phyloP scores from a whole-genome alignment of 2,113 vertebrate species.

The Eupsittula cactorum region DNA sequence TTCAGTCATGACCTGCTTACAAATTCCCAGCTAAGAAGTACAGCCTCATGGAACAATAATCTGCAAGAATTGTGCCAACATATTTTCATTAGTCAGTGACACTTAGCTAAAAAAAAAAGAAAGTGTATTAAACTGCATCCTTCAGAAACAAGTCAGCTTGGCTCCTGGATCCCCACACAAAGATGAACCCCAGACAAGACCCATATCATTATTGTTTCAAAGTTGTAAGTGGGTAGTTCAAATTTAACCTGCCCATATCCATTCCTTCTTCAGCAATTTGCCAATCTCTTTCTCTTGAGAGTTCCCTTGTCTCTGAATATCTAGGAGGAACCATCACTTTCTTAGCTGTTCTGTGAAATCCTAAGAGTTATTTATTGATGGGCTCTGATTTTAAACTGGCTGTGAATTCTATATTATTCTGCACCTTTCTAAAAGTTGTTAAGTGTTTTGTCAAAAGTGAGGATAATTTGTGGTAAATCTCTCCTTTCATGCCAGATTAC shows the following conservation, averaged over 20 bases:
- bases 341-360: not conserved
- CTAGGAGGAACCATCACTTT: not conserved
- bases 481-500: not conserved
- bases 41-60: slow-evolving; percentile 72
- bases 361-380: not conserved
- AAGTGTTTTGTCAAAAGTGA: not conserved
- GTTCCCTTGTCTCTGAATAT: not conserved
- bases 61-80: slow-evolving; percentile 53
- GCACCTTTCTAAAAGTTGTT: not conserved
- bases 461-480: not conserved
- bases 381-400: not conserved
- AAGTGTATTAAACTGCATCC: slow-evolving; percentile 26
- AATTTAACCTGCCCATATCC: slow-evolving; percentile 44
- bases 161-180: slow-evolving; percentile 1
- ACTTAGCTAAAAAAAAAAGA: slow-evolving; percentile 64
- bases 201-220: not conserved
- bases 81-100: slow-evolving; percentile 77
- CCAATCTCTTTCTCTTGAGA: slow-evolving; percentile 25
- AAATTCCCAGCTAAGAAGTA: slow-evolving; percentile 66
- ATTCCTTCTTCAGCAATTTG: slow-evolving; percentile 44
- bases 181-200: not conserved
- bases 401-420: not conserved
- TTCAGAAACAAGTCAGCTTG: slow-evolving; percentile 39
- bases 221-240: slow-evolving; percentile 20
- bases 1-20: slow-evolving; percentile 73